Percentiles rank a stretch among this genome's conserved stretches.
Evolutionary conservation across 2,113 vertebrate genomes (phyloP).

Genomic region (Coturnix japonica): DNA sequence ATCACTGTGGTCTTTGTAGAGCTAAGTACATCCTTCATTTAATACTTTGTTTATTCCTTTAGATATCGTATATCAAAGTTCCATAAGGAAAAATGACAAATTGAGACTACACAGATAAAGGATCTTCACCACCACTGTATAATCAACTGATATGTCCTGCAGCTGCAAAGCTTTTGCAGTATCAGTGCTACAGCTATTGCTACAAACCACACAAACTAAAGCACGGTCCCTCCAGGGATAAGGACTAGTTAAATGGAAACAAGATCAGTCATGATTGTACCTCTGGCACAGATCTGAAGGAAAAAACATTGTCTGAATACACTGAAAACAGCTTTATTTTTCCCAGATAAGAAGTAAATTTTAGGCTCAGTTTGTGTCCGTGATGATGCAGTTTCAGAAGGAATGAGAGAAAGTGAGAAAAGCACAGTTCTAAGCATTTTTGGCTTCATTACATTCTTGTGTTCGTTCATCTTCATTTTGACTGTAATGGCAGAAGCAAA

Average conservation of each 20-base stretch:
- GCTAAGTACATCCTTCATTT: not conserved
- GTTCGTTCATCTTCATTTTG: not conserved
- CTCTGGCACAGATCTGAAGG: not conserved
- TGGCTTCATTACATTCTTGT: not conserved
- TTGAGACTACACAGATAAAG: not conserved
- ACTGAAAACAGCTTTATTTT: not conserved
- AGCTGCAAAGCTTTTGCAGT: not conserved
- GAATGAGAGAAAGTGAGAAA: not conserved
- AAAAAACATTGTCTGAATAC: not conserved
- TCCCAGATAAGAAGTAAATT: not conserved
- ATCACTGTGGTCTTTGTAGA: not conserved
- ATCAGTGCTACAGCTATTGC: not conserved
- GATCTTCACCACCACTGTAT: not conserved
- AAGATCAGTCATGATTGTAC: not conserved
- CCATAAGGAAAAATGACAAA: not conserved
- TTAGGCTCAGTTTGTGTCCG: not conserved
- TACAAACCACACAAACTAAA: not conserved
- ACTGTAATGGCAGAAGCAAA: not conserved
- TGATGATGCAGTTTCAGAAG: not conserved
- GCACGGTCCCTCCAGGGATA: not conserved
- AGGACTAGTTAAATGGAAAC: not conserved
- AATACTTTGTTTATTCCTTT: not conserved
- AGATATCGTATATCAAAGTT: not conserved
- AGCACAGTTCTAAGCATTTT: not conserved
- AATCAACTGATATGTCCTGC: accelerated